These are phyloP conservation scores for Mastacembelus armatus DNA, from an alignment of 2,797 vertebrate species.

Conservation along the genomic window DNA sequence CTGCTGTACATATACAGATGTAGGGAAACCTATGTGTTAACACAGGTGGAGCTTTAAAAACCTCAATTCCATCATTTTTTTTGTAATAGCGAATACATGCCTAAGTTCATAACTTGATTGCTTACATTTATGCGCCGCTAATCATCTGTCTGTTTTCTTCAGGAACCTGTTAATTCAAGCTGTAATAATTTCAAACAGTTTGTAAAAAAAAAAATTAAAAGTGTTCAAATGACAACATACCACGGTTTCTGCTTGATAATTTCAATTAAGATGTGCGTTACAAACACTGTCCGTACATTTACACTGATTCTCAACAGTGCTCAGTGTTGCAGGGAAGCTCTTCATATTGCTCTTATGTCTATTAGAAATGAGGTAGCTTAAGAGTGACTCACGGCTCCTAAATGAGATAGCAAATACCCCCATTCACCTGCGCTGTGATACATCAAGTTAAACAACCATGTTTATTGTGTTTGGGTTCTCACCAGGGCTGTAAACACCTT, in stretches of 20 bases:
- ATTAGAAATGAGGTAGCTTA: slow-evolving; percentile 26
- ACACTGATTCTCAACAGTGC: not conserved
- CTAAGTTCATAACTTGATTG: slow-evolving; percentile 9
- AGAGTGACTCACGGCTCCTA: slow-evolving; percentile 45
- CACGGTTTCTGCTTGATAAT: slow-evolving; percentile 4
- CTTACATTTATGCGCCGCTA: not conserved
- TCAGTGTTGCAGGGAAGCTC: slow-evolving; percentile 10
- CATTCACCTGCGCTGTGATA: slow-evolving; percentile 75
- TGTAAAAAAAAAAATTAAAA: not conserved
- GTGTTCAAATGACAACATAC: no score
- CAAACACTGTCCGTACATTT: not conserved
- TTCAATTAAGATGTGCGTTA: not conserved
- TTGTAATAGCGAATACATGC: not conserved
- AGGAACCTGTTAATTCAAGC: not conserved
- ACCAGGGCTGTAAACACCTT: slow-evolving; percentile 70
- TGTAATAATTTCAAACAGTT: not conserved
- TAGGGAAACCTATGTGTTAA: not conserved
- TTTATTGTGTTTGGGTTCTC: slow-evolving; percentile 82
- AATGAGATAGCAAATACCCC: slow-evolving; percentile 79
- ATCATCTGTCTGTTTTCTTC: not conserved
- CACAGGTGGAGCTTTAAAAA: slow-evolving; percentile 10
- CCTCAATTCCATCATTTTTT: not conserved
- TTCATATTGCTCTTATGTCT: slow-evolving; percentile 12
- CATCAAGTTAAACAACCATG: slow-evolving; percentile 71
- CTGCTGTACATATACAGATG: not conserved